Conservation (phyloP, 1,140 invertebrate genomes). For the Euwallacea similis region DNA sequence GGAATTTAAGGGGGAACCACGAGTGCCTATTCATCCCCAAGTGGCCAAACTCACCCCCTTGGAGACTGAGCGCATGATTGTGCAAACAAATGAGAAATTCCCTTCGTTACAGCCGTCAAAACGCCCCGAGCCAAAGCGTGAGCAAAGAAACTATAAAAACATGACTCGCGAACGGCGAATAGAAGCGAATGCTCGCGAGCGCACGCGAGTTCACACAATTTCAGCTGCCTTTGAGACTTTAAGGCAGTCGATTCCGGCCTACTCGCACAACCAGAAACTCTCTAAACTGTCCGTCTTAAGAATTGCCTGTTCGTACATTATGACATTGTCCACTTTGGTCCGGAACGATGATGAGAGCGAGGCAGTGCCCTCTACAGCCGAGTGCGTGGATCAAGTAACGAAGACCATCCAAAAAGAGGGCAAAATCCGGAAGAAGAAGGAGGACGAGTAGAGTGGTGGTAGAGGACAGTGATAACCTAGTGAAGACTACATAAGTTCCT, state of each 20-base stretch:
- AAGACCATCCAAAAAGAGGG: conserved; percentile 91
- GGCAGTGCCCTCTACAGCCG: conserved; percentile 62
- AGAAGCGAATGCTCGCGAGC: conserved; percentile 90
- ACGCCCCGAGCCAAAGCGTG: conserved; percentile 53
- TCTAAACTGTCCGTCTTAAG: conserved; percentile 89
- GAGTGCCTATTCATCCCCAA: conserved; percentile 61
- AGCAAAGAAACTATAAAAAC: conserved; percentile 91
- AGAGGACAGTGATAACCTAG: no score
- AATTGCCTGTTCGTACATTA: conserved; percentile 89
- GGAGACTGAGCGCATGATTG: conserved; percentile 44
- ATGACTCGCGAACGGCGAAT: conserved; percentile 90
- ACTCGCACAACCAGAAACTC: conserved; percentile 90
- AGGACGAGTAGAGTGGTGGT: conserved; percentile 56
- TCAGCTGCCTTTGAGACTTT: conserved; percentile 92
- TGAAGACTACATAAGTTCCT: no score
- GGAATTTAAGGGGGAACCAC: conserved; percentile 39
- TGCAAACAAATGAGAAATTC: conserved; percentile 45
- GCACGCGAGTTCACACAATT: conserved; percentile 91
- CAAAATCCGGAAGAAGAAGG: conserved; percentile 82
- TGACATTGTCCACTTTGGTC: conserved; percentile 70
- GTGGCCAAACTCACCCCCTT: conserved; percentile 50
- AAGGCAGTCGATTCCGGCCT: conserved; percentile 80
- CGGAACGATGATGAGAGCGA: conserved; percentile 53
- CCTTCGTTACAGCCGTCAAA: conserved; percentile 39
- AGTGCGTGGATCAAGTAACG: conserved; percentile 83